Evolutionary conservation across 2,888 invertebrate genomes (phyloP).

Genomic region (Euproctis similis): DNA sequence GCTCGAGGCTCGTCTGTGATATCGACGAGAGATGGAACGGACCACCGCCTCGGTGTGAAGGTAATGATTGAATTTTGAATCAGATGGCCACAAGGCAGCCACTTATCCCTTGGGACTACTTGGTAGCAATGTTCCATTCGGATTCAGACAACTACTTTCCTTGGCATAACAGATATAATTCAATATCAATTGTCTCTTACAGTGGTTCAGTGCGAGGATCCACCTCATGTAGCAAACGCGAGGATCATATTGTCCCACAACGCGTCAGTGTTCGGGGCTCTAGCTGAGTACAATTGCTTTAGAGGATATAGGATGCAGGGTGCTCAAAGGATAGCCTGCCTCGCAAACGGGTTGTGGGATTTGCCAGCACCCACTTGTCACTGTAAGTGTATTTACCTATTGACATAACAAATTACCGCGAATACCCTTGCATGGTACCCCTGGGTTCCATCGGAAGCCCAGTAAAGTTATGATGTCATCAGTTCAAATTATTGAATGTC

Average conservation of each 20-base stretch:
- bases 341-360: constrained; percentile 87
- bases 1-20: constrained; percentile 90
- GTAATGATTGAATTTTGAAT: no score
- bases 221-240: constrained; percentile 80
- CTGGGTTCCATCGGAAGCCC: no score
- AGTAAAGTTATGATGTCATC: no score
- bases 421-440: no score
- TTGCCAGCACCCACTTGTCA: constrained; percentile 83
- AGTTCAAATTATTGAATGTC: background rate
- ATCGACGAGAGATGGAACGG: constrained; percentile 96
- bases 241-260: constrained; percentile 70
- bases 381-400: constrained; percentile 76
- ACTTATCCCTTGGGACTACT: no score
- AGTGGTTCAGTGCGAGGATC: constrained; percentile 84
- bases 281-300: constrained; percentile 85
- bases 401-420: no score
- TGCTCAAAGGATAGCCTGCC: constrained; percentile 79
- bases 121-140: no score
- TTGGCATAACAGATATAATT: no score
- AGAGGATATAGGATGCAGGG: constrained; percentile 82
- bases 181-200: constrained; percentile 8
- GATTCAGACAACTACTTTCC: no score
- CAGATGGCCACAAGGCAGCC: no score
- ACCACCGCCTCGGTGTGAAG: constrained; percentile 91
- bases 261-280: constrained; percentile 80